phyloP scores from a whole-genome alignment of 2,797 vertebrate species.

The Pyrocephalus nanus region DNA sequence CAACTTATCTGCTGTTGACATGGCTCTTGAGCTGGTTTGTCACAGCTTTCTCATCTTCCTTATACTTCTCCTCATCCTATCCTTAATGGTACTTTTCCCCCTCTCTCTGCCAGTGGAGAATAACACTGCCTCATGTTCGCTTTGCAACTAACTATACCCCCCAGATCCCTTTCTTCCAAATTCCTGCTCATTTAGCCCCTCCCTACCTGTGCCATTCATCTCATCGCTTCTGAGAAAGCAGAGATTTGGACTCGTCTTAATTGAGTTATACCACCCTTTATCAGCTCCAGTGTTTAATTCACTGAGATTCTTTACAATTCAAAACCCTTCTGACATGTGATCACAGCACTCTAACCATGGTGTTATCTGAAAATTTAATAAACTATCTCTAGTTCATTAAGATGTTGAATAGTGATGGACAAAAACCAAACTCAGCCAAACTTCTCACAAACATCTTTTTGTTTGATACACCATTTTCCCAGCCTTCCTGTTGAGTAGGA shows the following conservation, averaged over 20 bases:
- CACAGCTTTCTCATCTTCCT: not conserved
- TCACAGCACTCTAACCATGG: not conserved
- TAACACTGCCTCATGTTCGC: fast-evolving
- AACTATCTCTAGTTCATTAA: not conserved
- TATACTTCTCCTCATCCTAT: not conserved
- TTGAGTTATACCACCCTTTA: not conserved
- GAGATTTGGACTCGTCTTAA: not conserved
- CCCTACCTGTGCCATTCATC: not conserved
- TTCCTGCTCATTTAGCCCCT: not conserved
- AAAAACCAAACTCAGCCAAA: not conserved
- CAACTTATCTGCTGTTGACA: not conserved
- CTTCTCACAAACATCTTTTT: not conserved
- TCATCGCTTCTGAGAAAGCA: not conserved
- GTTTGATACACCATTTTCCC: not conserved
- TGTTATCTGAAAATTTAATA: not conserved
- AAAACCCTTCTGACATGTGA: not conserved
- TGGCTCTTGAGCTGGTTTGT: not conserved
- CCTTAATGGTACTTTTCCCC: not conserved
- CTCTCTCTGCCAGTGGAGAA: not conserved
- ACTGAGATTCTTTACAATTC: not conserved
- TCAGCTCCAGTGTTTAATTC: not conserved
- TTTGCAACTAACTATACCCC: fast-evolving
- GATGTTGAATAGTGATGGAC: not conserved
- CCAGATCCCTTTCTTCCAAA: not conserved
- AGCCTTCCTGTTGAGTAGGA: not conserved